These are phyloP conservation scores for Kryptolebias marmoratus DNA, from an alignment of 2,113 vertebrate species.

Conservation along the genomic window DNA sequence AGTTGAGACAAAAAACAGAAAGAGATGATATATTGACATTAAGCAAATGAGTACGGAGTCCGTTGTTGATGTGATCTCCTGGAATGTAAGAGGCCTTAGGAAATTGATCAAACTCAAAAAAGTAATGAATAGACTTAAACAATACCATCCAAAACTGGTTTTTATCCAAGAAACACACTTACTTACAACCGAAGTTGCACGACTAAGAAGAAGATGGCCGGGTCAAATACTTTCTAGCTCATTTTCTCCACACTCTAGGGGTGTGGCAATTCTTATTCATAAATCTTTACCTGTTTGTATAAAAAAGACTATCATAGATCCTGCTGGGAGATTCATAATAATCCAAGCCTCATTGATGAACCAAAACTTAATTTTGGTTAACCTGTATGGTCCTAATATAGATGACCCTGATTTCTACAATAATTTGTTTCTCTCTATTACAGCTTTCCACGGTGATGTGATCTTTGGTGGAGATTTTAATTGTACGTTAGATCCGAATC, in stretches of 20 bases:
- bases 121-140: slow-evolving; percentile 5
- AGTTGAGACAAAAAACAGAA: not conserved
- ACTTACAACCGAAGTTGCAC: not conserved
- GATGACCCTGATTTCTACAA: not conserved
- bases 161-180: slow-evolving; percentile 8
- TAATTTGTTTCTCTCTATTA: not conserved
- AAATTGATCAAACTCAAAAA: slow-evolving; percentile 3
- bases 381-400: not conserved
- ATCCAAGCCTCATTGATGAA: not conserved
- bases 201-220: slow-evolving; percentile 1
- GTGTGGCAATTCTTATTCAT: not conserved
- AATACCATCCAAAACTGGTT: slow-evolving; percentile 7
- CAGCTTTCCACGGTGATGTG: not conserved
- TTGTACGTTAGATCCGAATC: not conserved
- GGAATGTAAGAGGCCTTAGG: slow-evolving; percentile 12
- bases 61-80: not conserved
- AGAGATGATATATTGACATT: not conserved
- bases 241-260: not conserved
- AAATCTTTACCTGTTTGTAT: not conserved
- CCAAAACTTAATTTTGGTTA: not conserved
- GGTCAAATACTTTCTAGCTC: not conserved
- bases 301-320: not conserved
- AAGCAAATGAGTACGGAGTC: not conserved
- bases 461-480: too few species aligned
- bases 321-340: not conserved